These are phyloP conservation scores for Zaprionus ghesquierei DNA, from an alignment of 1,140 invertebrate genomes.

Conservation along the genomic window DNA sequence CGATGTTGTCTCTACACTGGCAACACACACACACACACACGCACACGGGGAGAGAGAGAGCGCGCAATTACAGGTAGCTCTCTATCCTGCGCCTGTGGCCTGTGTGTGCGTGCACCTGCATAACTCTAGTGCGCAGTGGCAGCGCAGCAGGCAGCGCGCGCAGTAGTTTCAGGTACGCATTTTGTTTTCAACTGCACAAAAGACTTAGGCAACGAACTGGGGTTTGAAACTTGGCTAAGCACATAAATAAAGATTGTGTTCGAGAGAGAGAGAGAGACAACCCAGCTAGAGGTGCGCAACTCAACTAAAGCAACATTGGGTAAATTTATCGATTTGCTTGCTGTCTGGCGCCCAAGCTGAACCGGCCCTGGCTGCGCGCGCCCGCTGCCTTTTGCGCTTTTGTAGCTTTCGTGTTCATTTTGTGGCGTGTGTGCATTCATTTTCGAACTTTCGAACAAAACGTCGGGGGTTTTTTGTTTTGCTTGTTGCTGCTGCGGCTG, in stretches of 20 bases:
- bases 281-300: background rate
- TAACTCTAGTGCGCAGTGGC: conserved; percentile 37
- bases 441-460: conserved; percentile 62
- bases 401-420: conserved; percentile 60
- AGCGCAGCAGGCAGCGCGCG: background rate
- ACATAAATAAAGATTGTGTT: too few species aligned
- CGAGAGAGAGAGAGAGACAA: too few species aligned
- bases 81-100: conserved; percentile 15
- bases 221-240: conserved; percentile 35
- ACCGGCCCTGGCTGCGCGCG: conserved; percentile 51
- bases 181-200: conserved; percentile 28
- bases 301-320: too few species aligned
- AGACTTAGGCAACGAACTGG: conserved; percentile 71
- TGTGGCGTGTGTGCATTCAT: conserved; percentile 63
- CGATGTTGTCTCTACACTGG: conserved; percentile 74
- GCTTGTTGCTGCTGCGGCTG: conserved; percentile 30
- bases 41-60: conserved; percentile 3
- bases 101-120: conserved; percentile 71
- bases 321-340: background rate
- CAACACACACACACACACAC: conserved; percentile 33
- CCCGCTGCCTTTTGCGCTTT: conserved; percentile 23
- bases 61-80: conserved; percentile 55
- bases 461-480: conserved; percentile 39
- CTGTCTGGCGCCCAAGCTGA: conserved; percentile 2
- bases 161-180: conserved; percentile 44